These are phyloP conservation scores for Phortica magna DNA, from an alignment of 2,888 invertebrate species.

Conservation along the genomic window DNA sequence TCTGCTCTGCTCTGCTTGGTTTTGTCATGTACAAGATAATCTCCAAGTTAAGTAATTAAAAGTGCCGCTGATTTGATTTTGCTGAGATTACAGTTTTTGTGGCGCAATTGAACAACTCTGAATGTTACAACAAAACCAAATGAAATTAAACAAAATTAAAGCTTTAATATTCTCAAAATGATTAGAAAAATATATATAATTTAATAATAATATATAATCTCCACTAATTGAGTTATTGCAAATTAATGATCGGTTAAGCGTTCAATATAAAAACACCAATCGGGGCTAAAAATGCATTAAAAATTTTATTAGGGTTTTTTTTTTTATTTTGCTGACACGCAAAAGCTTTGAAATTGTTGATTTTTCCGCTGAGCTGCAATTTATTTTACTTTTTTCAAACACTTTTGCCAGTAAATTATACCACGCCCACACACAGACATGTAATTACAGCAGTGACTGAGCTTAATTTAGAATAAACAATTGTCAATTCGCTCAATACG, in stretches of 20 bases:
- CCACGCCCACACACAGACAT: slow-evolving; percentile 6
- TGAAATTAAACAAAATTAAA: not conserved
- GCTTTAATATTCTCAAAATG: not conserved
- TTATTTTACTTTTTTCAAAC: not conserved
- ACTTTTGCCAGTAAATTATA: not conserved
- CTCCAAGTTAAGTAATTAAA: slow-evolving; percentile 3
- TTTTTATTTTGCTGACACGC: not conserved
- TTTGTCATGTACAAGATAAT: not conserved
- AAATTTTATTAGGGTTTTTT: not conserved
- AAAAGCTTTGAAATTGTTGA: not conserved
- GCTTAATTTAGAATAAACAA: slow-evolving; percentile 8
- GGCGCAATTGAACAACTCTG: no score
- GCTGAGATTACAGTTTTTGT: no score
- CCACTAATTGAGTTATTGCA: not conserved
- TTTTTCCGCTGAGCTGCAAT: not conserved
- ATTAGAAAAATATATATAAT: no score
- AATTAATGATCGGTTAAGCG: not conserved
- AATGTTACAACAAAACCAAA: not conserved
- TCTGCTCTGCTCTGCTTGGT: no score
- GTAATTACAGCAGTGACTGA: not conserved
- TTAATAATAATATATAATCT: no score
- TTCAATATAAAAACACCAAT: not conserved
- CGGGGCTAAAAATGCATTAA: not conserved
- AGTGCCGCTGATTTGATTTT: not conserved
- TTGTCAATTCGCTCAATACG: slow-evolving; percentile 1